These are phyloP conservation scores for Acipenser ruthenus DNA, from an alignment of 2,797 vertebrate species.

Conservation along the genomic window DNA sequence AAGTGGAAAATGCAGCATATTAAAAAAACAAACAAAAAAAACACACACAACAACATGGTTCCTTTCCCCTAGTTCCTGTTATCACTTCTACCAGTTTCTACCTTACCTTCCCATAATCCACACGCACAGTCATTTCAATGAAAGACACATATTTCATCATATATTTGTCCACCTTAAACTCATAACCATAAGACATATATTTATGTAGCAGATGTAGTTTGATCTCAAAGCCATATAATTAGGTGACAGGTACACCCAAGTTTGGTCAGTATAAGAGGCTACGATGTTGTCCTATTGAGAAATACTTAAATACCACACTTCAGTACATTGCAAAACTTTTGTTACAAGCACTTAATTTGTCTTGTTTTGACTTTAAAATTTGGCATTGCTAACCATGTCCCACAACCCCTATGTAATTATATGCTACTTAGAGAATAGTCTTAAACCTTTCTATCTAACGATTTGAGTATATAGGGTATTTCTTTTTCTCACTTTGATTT, in stretches of 20 bases:
- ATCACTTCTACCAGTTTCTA: too few species aligned
- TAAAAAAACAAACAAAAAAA: neutral
- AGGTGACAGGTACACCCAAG: constrained; percentile 34
- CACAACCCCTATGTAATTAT: too few species aligned
- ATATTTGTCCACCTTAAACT: constrained; percentile 9
- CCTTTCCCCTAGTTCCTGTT: neutral
- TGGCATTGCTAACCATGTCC: too few species aligned
- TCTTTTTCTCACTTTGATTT: too few species aligned
- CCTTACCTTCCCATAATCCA: too few species aligned
- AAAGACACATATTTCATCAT: neutral
- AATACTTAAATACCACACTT: neutral
- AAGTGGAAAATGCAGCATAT: neutral
- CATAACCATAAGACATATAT: constrained; percentile 31
- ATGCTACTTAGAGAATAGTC: too few species aligned
- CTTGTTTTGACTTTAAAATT: neutral
- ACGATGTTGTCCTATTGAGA: constrained; percentile 3
- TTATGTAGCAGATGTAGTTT: constrained; percentile 33
- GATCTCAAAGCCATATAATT: constrained; percentile 29
- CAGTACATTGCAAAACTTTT: constrained; percentile 26
- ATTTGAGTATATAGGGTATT: too few species aligned
- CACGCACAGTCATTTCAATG: neutral
- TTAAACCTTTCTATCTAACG: too few species aligned
- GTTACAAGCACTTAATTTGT: neutral
- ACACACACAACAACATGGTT: neutral
- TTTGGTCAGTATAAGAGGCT: constrained; percentile 15